Evolutionary conservation across 2,113 vertebrate genomes (phyloP).

Genomic region (Istiophorus platypterus): DNA sequence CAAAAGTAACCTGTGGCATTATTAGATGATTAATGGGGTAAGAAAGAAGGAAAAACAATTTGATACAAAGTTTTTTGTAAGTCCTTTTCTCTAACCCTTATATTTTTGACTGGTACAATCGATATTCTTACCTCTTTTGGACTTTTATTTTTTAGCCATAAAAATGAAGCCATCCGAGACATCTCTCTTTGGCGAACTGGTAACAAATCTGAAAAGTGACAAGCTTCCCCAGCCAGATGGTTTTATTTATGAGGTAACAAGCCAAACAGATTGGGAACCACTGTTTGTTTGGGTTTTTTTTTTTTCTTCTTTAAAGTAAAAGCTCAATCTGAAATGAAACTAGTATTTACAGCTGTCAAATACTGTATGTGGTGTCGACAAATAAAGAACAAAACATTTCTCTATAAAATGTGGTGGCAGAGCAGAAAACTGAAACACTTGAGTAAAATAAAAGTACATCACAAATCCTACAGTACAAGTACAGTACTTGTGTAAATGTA

Average conservation of each 20-base stretch:
- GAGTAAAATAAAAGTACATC: background rate
- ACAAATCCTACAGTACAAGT: background rate
- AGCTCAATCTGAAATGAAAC: background rate
- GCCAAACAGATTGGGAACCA: background rate
- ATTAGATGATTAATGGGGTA: constrained; percentile 1
- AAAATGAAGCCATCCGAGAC: background rate
- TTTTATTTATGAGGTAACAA: background rate
- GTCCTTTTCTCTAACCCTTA: no score
- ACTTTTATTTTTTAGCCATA: no score
- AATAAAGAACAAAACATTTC: background rate
- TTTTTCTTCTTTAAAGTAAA: background rate
- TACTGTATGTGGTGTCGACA: background rate
- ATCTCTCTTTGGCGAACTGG: background rate
- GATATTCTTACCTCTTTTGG: no score
- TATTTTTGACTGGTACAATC: no score
- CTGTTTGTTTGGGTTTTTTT: no score
- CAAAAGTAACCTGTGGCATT: background rate
- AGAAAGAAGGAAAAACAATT: background rate
- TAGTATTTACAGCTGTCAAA: background rate
- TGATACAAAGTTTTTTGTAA: background rate
- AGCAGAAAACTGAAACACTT: background rate
- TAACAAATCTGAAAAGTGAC: background rate
- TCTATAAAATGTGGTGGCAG: background rate
- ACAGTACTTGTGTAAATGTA: background rate
- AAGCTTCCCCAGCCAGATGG: background rate